These are phyloP conservation scores for Serinus canaria DNA, from an alignment of 2,113 vertebrate genomes.

Conservation along the genomic window DNA sequence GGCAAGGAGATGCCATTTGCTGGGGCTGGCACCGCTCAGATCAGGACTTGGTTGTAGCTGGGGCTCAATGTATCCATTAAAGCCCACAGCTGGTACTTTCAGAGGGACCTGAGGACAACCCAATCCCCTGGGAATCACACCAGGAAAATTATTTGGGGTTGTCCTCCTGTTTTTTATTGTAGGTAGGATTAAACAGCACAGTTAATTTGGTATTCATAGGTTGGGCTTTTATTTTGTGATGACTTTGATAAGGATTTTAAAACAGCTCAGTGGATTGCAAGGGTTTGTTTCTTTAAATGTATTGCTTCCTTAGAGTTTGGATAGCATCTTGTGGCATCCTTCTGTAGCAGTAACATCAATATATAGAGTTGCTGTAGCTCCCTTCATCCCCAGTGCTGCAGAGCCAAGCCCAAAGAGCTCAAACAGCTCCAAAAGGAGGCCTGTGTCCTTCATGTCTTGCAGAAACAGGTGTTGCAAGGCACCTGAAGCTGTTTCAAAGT, in stretches of 20 bases:
- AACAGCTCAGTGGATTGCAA: neutral
- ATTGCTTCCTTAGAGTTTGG: neutral
- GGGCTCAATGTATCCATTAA: neutral
- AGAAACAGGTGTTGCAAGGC: neutral
- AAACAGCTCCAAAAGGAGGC: neutral
- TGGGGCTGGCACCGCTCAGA: neutral
- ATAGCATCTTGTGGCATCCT: neutral
- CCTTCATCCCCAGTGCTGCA: neutral
- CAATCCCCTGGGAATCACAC: neutral
- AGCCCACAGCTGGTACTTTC: neutral
- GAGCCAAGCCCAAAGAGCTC: neutral
- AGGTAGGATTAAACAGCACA: neutral
- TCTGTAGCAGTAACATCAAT: neutral
- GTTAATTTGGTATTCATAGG: neutral
- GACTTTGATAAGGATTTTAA: neutral
- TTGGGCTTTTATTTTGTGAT: neutral
- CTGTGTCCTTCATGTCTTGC: neutral
- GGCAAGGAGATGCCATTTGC: neutral
- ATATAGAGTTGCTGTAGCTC: accelerated
- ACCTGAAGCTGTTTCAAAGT: neutral
- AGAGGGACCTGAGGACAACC: neutral
- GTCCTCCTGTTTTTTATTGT: neutral
- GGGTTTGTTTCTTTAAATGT: neutral
- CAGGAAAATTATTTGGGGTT: neutral
- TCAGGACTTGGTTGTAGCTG: neutral